Evolutionary conservation across 1,140 invertebrate genomes (phyloP).

Genomic region (Drosophila jambulina): DNA sequence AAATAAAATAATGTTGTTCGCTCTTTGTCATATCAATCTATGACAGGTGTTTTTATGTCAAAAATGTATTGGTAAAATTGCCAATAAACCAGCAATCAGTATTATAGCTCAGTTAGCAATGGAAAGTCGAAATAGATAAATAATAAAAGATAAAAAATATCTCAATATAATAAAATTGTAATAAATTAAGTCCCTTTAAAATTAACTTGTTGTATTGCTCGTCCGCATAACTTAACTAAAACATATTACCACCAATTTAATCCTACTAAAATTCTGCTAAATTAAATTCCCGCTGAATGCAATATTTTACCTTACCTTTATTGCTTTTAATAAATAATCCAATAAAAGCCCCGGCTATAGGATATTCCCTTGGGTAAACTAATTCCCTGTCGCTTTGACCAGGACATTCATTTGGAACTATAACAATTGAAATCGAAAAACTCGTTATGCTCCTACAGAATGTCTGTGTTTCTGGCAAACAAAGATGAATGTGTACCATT

Average conservation of each 20-base stretch:
- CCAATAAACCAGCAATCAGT: not conserved
- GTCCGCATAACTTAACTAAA: not conserved
- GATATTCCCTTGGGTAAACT: conserved; percentile 20
- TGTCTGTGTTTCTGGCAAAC: conserved; percentile 51
- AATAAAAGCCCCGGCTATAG: conserved; percentile 4
- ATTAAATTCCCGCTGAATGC: conserved; percentile 5
- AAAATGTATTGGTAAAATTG: not conserved
- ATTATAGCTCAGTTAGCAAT: not conserved
- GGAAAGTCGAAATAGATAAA: no score
- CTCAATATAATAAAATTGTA: no score
- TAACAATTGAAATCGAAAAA: conserved; percentile 50
- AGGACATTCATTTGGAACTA: conserved; percentile 30
- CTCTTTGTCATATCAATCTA: not conserved
- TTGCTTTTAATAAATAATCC: conserved; percentile 8
- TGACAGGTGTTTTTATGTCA: conserved; percentile 1
- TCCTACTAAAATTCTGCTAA: not conserved
- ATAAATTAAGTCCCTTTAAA: not conserved
- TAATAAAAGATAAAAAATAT: no score
- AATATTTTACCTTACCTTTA: not conserved
- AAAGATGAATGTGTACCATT: conserved; percentile 51
- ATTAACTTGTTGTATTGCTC: not conserved
- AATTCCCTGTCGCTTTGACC: conserved; percentile 35
- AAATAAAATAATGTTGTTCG: not conserved
- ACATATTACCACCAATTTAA: no score
- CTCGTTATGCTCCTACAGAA: conserved; percentile 42